Evolutionary conservation across 2,888 invertebrate species (phyloP).

Genomic region (Synanthedon andrenaeformis): DNA sequence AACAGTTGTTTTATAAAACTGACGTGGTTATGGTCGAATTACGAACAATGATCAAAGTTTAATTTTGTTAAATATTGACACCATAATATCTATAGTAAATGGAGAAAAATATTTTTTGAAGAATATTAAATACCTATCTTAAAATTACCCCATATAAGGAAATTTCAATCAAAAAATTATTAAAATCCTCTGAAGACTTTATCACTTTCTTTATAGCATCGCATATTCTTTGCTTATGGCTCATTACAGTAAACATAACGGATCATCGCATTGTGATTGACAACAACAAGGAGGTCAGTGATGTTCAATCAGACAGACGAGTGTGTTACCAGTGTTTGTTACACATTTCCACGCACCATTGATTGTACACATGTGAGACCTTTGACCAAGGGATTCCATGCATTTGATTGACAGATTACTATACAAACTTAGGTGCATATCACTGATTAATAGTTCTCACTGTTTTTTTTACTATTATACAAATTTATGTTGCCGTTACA

Average conservation of each 20-base stretch:
- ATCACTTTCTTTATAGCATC: too few species aligned
- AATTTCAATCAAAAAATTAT: too few species aligned
- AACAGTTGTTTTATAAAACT: too few species aligned
- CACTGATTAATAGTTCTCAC: not conserved
- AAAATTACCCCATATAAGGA: too few species aligned
- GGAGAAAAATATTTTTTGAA: too few species aligned
- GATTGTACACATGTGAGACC: constrained; percentile 26
- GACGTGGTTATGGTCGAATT: too few species aligned
- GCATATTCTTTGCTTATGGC: not conserved
- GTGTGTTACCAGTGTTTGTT: constrained; percentile 18
- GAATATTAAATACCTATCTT: too few species aligned
- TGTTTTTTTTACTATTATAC: not conserved
- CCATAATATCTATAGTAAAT: too few species aligned
- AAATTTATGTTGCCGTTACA: not conserved
- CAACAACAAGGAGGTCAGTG: constrained; percentile 31
- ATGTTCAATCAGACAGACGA: constrained; percentile 21
- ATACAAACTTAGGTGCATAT: not conserved
- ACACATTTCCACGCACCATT: constrained; percentile 20
- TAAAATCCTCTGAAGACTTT: too few species aligned
- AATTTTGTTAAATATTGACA: too few species aligned
- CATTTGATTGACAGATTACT: not conserved
- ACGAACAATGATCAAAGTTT: too few species aligned
- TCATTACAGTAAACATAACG: constrained; percentile 2
- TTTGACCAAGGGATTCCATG: constrained; percentile 20
- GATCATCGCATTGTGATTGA: constrained; percentile 26